These are phyloP conservation scores for Blomia tropicalis DNA, from an alignment of 2,888 invertebrate genomes.

Conservation along the genomic window DNA sequence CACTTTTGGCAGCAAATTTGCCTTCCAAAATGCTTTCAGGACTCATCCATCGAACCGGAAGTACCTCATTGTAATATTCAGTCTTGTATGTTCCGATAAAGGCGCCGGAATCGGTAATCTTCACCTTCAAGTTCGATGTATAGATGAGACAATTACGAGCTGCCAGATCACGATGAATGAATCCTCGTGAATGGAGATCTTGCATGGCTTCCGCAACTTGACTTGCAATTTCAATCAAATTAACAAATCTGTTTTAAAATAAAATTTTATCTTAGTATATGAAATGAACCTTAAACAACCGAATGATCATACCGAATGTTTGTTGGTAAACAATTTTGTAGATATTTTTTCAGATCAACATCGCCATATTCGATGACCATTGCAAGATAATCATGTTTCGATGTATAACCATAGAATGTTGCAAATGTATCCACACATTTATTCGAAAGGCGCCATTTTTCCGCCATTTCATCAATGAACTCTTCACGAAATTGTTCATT, in stretches of 20 bases:
- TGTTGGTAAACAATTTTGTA: constrained; percentile 8
- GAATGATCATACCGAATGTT: constrained; percentile 17
- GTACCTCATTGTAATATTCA: constrained; percentile 59
- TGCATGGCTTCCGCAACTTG: constrained; percentile 79
- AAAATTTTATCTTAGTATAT: neutral
- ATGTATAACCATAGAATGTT: constrained; percentile 12
- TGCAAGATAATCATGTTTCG: constrained; percentile 17
- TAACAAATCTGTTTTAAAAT: neutral
- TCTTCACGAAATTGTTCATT: constrained; percentile 1
- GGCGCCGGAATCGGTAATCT: constrained; percentile 69
- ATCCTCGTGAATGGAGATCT: constrained; percentile 68
- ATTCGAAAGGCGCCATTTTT: constrained; percentile 14
- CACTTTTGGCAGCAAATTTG: constrained; percentile 67
- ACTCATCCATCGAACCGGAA: constrained; percentile 77
- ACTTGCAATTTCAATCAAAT: constrained; percentile 56
- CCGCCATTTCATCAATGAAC: constrained; percentile 14
- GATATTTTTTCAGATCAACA: constrained; percentile 18
- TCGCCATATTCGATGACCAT: constrained; percentile 21
- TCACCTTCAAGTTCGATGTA: constrained; percentile 39
- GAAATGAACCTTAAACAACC: neutral
- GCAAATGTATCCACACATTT: constrained; percentile 20
- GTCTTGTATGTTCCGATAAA: constrained; percentile 59
- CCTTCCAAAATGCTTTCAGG: constrained; percentile 64
- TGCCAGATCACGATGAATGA: constrained; percentile 75
- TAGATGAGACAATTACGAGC: constrained; percentile 47